These are phyloP conservation scores for Athripsodes cinereus DNA, from an alignment of 2,888 invertebrate genomes.

Conservation along the genomic window DNA sequence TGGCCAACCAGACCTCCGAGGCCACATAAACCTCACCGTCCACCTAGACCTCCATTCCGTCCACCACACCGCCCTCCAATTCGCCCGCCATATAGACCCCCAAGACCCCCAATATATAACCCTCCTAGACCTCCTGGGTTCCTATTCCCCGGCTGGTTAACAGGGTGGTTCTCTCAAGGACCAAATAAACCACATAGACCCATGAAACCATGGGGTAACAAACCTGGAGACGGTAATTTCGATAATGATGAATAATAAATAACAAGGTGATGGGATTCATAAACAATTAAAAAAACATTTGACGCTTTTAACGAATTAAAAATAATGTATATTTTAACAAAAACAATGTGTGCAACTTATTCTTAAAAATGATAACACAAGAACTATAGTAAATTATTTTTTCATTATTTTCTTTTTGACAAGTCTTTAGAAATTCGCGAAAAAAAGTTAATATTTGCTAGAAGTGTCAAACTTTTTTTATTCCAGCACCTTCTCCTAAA, in stretches of 20 bases:
- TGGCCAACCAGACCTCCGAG: constrained; percentile 18
- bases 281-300: too few species aligned
- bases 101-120: neutral
- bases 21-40: constrained; percentile 5
- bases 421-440: too few species aligned
- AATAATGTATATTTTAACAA: too few species aligned
- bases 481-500: too few species aligned
- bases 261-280: too few species aligned
- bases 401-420: too few species aligned
- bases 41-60: constrained; percentile 6
- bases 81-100: constrained; percentile 4
- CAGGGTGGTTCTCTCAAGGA: constrained; percentile 18
- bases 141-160: constrained; percentile 14
- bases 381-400: too few species aligned
- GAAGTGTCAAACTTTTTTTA: too few species aligned
- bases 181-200: constrained; percentile 1
- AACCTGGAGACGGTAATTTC: constrained; percentile 11
- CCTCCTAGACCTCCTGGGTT: neutral
- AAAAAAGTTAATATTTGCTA: too few species aligned
- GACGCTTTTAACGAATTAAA: too few species aligned
- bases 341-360: too few species aligned
- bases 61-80: neutral
- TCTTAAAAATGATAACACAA: too few species aligned
- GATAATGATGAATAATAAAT: neutral
- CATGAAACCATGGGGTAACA: constrained; percentile 7